Evolutionary conservation across 2,888 invertebrate genomes (phyloP).

Genomic region (Ochropacha duplaris): DNA sequence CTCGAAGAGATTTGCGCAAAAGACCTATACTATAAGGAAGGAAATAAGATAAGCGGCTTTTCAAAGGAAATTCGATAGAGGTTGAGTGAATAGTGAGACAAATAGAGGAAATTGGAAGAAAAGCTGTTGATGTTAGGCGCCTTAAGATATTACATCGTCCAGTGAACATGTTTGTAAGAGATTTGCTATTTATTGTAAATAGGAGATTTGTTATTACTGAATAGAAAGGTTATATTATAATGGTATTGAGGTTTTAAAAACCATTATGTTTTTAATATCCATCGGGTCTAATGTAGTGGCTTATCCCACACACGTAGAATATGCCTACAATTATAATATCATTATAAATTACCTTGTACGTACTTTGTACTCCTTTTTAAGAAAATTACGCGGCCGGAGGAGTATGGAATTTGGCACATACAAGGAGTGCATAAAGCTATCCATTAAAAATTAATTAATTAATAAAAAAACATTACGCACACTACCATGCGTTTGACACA

Average conservation of each 20-base stretch:
- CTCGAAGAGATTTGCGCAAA: slow-evolving; percentile 1
- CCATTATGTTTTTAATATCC: no score
- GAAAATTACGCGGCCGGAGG: no score
- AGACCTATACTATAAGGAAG: slow-evolving; percentile 33
- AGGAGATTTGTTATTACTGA: background rate
- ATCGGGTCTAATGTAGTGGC: no score
- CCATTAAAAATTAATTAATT: no score
- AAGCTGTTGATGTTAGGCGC: slow-evolving; percentile 28
- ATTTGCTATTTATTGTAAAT: slow-evolving; percentile 20
- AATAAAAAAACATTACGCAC: no score
- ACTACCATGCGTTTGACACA: no score
- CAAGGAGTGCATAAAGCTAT: no score
- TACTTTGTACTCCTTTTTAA: no score
- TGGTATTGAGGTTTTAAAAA: background rate
- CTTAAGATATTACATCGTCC: slow-evolving; percentile 27
- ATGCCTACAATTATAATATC: no score
- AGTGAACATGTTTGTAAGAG: slow-evolving; percentile 19
- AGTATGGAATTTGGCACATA: no score
- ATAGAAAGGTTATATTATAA: background rate
- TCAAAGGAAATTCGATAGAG: slow-evolving; percentile 49
- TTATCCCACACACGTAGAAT: no score
- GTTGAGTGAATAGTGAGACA: slow-evolving; percentile 52
- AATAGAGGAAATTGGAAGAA: slow-evolving; percentile 48
- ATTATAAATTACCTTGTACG: no score
- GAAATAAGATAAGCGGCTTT: slow-evolving; percentile 57